Conservation (phyloP, 2,888 invertebrate genomes). For the Cosmia trapezina region DNA sequence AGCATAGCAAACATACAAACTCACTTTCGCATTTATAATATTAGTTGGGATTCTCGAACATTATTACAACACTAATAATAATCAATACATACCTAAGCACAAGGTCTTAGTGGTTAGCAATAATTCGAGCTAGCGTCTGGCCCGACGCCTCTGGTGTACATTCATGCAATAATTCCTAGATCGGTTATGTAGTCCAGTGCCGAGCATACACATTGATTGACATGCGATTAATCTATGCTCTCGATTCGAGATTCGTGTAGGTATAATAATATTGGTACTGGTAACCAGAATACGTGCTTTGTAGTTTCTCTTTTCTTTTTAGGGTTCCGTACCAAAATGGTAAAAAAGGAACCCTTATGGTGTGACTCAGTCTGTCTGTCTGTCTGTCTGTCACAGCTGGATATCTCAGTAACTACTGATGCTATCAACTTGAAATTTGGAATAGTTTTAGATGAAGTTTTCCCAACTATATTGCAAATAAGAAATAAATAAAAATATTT, state of each 20-base stretch:
- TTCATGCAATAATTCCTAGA: conserved; percentile 41
- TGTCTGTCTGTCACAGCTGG: no score
- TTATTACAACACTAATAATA: not conserved
- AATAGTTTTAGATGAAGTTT: no score
- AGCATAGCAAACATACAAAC: no score
- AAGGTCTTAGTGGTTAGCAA: not conserved
- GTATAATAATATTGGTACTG: not conserved
- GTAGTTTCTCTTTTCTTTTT: not conserved
- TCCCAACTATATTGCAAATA: no score
- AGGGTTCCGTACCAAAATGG: no score
- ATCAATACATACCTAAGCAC: not conserved
- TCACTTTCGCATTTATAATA: no score
- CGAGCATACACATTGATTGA: conserved; percentile 31
- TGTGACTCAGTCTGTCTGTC: no score
- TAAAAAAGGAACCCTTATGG: no score
- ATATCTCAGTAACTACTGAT: no score
- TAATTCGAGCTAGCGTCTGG: not conserved
- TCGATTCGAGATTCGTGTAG: not conserved
- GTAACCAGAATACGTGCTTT: not conserved
- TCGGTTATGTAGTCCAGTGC: conserved; percentile 28
- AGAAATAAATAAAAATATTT: no score
- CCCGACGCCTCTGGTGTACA: conserved; percentile 23
- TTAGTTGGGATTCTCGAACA: not conserved
- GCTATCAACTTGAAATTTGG: no score
- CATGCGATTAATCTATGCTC: conserved; percentile 37